Evolutionary conservation across 2,113 vertebrate species (phyloP).

Genomic region (Brevimyrus niger): DNA sequence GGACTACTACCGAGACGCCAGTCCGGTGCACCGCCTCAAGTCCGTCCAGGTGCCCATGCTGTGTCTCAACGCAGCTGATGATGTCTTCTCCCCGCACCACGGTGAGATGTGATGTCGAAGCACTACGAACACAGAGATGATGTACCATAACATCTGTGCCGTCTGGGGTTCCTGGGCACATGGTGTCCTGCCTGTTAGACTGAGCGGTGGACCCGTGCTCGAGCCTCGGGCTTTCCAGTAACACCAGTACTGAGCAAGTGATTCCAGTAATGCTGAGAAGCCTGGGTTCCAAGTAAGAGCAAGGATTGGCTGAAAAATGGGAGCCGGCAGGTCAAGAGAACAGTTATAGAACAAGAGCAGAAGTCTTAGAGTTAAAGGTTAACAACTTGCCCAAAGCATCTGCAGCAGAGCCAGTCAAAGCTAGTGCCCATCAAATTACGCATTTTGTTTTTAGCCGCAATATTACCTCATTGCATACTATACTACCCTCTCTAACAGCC

Average conservation of each 20-base stretch:
- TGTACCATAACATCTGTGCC: neutral
- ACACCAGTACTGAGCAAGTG: neutral
- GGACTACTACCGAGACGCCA: constrained; percentile 92
- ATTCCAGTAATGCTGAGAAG: neutral
- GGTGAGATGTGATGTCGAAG: constrained; percentile 61
- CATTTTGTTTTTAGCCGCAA: neutral
- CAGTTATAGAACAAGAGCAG: neutral
- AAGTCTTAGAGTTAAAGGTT: neutral
- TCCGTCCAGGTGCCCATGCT: constrained; percentile 91
- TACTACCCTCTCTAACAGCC: neutral
- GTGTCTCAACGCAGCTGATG: constrained; percentile 90
- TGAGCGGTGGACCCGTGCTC: neutral
- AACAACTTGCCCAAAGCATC: too few species aligned
- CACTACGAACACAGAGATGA: neutral
- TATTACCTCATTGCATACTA: neutral
- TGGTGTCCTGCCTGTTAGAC: neutral
- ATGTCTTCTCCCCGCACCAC: constrained; percentile 90
- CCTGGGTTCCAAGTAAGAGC: neutral
- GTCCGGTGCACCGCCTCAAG: constrained; percentile 79
- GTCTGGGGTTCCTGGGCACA: neutral
- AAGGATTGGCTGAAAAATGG: neutral
- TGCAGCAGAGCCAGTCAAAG: neutral
- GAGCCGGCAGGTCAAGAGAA: neutral
- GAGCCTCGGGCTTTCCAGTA: neutral
- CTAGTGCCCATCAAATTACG: neutral